phyloP scores from a whole-genome alignment of 1,140 invertebrate species.

The Dolichoris vasculosae region DNA sequence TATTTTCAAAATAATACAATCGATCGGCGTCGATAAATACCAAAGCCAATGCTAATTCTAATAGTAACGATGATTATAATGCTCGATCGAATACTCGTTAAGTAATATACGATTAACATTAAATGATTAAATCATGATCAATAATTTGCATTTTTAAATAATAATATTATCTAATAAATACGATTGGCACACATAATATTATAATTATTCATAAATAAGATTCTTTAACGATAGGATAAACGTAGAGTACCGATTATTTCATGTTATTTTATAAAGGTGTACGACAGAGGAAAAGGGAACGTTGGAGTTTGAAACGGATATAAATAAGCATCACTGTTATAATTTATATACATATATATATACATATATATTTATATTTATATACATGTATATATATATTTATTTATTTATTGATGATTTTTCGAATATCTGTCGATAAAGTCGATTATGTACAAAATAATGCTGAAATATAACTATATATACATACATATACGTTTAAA shows the following conservation, averaged over 20 bases:
- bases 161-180: too few relatives aligned
- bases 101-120: too few relatives aligned
- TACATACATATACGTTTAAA: slow-evolving; percentile 50
- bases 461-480: slow-evolving; percentile 67
- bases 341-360: slow-evolving; percentile 62
- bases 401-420: slow-evolving; percentile 68
- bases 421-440: slow-evolving; percentile 69
- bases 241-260: not conserved
- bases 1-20: too few relatives aligned
- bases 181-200: too few relatives aligned
- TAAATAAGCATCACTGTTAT: not conserved
- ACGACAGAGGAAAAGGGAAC: too few relatives aligned
- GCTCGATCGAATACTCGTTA: too few relatives aligned
- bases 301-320: not conserved
- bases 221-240: not conserved
- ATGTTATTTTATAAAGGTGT: not conserved
- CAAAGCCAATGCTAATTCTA: too few relatives aligned
- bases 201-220: too few relatives aligned
- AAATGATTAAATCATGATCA: too few relatives aligned
- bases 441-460: slow-evolving; percentile 72
- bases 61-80: too few relatives aligned
- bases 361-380: not conserved
- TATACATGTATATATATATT: slow-evolving; percentile 56
- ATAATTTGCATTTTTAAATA: too few relatives aligned
- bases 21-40: too few relatives aligned